Percentiles rank a stretch among this genome's conserved stretches.
These are phyloP conservation scores for Calephelis nemesis DNA, from an alignment of 1,140 invertebrate species.

Conservation along the genomic window DNA sequence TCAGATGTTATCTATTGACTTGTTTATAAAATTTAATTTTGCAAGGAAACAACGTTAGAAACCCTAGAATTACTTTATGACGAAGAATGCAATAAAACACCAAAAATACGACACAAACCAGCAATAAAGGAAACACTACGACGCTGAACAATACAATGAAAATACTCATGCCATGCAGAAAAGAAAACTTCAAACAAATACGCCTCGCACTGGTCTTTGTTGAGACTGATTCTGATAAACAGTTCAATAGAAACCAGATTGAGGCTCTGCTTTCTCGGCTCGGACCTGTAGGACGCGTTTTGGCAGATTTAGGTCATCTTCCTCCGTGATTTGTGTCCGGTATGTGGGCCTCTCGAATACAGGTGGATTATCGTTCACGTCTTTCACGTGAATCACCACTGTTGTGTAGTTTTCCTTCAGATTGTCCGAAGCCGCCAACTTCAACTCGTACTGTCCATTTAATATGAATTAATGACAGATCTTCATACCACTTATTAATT, in stretches of 20 bases:
- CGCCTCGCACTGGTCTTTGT: slow-evolving; percentile 49
- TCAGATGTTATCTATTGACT: no score
- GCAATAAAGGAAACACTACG: slow-evolving; percentile 41
- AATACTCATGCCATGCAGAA: slow-evolving; percentile 67
- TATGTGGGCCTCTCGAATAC: slow-evolving; percentile 95
- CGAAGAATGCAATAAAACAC: slow-evolving; percentile 39
- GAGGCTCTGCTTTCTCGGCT: slow-evolving; percentile 33
- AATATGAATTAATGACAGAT: slow-evolving; percentile 26
- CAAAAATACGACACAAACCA: slow-evolving; percentile 45
- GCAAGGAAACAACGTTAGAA: background rate
- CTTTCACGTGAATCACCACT: slow-evolving; percentile 97
- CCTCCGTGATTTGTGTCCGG: slow-evolving; percentile 96
- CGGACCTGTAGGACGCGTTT: slow-evolving; percentile 95
- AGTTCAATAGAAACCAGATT: slow-evolving; percentile 52
- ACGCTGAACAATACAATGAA: slow-evolving; percentile 46
- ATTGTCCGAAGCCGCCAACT: slow-evolving; percentile 95
- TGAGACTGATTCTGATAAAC: slow-evolving; percentile 35
- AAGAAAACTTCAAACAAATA: slow-evolving; percentile 35
- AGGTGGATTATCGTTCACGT: slow-evolving; percentile 92
- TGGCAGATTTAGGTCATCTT: slow-evolving; percentile 95
- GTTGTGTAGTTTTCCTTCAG: slow-evolving; percentile 97
- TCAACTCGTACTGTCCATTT: slow-evolving; percentile 90
- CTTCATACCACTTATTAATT: slow-evolving; percentile 10
- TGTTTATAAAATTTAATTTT: no score
- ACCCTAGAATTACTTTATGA: slow-evolving; percentile 1